Conservation (phyloP, 37 sponge, comb jelly and placozoan genomes). For the Hexactinellida sp. region DNA sequence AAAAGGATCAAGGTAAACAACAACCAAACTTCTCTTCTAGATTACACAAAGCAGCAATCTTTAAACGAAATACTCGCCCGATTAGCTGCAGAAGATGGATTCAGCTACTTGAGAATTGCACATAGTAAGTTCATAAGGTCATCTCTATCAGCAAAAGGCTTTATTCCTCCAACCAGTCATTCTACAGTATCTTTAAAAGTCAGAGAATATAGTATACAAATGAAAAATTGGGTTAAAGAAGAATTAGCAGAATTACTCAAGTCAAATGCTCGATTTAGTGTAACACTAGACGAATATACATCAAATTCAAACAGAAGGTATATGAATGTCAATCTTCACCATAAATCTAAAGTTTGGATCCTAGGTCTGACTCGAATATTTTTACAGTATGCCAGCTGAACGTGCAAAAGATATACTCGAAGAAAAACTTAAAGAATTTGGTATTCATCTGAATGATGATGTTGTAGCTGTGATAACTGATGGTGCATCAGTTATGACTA, state of each 20-base stretch:
- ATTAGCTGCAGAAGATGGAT: conserved; percentile 13
- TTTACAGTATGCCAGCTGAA: background rate
- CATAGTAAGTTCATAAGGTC: conserved; percentile 8
- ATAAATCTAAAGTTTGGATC: background rate
- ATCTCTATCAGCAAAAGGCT: conserved; percentile 8
- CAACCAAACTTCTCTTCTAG: background rate
- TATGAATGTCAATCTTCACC: conserved; percentile 8
- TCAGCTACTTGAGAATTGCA: background rate
- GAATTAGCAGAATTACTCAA: background rate
- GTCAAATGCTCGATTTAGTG: background rate
- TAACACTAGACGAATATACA: conserved; percentile 2
- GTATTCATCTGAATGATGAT: conserved; percentile 1
- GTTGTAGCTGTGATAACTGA: conserved; percentile 13
- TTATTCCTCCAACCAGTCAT: background rate
- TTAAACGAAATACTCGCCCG: background rate
- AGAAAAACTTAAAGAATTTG: background rate
- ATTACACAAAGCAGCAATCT: conserved; percentile 7
- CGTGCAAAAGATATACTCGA: conserved; percentile 3
- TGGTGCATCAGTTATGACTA: conserved; percentile 16
- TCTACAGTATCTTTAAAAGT: background rate
- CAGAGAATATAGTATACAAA: conserved; percentile 9
- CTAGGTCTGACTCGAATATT: background rate
- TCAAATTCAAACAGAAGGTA: conserved; percentile 12
- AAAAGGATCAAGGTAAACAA: background rate
- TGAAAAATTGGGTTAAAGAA: background rate